A percentile compares a stretch with the other conserved stretches of the same genome.
Conservation (phyloP, 2,797 vertebrate genomes). For the Gallinago stenura region DNA sequence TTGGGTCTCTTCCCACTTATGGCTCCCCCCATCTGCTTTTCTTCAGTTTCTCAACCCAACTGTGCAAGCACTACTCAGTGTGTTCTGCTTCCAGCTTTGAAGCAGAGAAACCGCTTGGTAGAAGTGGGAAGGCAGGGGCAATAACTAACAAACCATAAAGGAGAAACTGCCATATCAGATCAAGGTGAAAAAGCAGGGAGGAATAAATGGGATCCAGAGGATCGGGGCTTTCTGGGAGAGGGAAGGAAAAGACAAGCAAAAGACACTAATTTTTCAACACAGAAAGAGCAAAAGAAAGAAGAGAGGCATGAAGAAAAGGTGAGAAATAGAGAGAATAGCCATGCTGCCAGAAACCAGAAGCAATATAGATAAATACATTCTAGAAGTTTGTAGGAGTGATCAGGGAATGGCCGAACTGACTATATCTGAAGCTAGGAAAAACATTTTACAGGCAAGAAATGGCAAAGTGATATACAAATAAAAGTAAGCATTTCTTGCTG, state of each 20-base stretch:
- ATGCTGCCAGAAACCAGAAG: not conserved
- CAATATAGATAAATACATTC: not conserved
- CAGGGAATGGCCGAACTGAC: not conserved
- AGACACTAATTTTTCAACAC: not conserved
- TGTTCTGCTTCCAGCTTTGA: not conserved
- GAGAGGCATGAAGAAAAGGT: not conserved
- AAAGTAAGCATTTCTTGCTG: not conserved
- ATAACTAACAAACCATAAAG: not conserved
- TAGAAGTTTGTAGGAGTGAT: not conserved
- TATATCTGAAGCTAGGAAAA: not conserved
- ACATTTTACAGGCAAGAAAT: conserved; percentile 23
- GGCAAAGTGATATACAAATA: not conserved
- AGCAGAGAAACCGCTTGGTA: not conserved
- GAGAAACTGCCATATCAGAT: not conserved
- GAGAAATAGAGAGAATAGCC: not conserved
- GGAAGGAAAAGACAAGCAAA: not conserved
- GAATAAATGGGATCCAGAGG: not conserved
- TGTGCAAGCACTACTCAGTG: not conserved
- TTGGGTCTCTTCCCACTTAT: not conserved
- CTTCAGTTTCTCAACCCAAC: conserved; percentile 19
- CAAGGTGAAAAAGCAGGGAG: not conserved
- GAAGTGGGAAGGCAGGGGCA: not conserved
- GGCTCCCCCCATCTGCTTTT: not conserved
- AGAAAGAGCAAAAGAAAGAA: not conserved
- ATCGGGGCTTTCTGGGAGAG: not conserved